phyloP scores from a whole-genome alignment of 2,888 invertebrate species.

The Lasioglossum villosulum region DNA sequence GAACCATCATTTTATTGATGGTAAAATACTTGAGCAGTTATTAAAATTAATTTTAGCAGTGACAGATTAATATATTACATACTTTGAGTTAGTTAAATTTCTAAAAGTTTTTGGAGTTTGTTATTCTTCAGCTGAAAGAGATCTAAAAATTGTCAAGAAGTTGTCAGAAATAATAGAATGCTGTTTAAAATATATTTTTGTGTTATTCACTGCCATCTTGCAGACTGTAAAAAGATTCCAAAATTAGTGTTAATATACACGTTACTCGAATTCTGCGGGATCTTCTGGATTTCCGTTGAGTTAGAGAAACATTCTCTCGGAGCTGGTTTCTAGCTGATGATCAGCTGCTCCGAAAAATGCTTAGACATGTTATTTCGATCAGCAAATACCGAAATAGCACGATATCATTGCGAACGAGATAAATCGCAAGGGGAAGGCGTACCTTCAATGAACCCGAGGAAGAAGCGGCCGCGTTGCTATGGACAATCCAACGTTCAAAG shows the following conservation, averaged over 20 bases:
- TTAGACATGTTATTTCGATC: background rate
- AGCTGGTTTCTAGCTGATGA: background rate
- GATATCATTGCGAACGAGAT: slow-evolving; percentile 15
- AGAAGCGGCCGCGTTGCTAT: slow-evolving; percentile 41
- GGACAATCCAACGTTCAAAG: slow-evolving; percentile 65
- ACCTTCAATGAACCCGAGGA: slow-evolving; percentile 47
- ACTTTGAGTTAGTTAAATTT: background rate
- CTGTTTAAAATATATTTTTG: background rate
- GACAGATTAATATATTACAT: background rate
- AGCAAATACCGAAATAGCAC: background rate
- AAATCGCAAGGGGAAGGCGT: slow-evolving; percentile 23
- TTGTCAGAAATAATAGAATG: background rate
- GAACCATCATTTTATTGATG: background rate
- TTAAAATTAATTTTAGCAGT: background rate
- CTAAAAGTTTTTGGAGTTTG: background rate
- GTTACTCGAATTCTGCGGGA: background rate
- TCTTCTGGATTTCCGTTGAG: background rate
- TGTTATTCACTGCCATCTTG: background rate
- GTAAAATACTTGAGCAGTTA: background rate
- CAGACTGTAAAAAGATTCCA: background rate
- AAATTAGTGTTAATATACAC: background rate
- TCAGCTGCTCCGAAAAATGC: background rate
- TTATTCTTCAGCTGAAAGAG: background rate
- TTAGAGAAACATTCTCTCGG: background rate
- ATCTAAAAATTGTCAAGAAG: background rate